phyloP scores from a whole-genome alignment of 2,797 vertebrate genomes.

The Botia almorhae region DNA sequence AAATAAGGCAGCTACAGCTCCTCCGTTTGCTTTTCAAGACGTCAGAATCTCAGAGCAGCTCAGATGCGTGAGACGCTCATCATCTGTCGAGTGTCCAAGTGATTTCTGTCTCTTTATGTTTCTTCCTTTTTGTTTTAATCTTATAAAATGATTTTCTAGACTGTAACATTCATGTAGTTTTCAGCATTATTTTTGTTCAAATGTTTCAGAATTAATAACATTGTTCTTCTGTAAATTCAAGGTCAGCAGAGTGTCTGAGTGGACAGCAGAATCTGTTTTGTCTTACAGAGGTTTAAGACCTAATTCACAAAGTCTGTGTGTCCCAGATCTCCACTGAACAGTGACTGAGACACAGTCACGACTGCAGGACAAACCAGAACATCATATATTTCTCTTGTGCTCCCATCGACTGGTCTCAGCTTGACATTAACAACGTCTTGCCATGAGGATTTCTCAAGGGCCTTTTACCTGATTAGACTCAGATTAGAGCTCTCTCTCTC shows the following conservation, averaged over 20 bases:
- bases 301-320: not conserved
- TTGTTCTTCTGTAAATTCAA: not conserved
- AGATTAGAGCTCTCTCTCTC: slow-evolving; percentile 40
- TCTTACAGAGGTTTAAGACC: not conserved
- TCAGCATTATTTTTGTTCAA: not conserved
- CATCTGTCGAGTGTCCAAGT: not conserved
- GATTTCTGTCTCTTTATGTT: too few relatives aligned
- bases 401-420: not conserved
- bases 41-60: slow-evolving; percentile 27
- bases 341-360: not conserved
- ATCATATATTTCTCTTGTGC: not conserved
- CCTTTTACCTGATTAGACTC: slow-evolving; percentile 58
- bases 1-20: slow-evolving; percentile 60
- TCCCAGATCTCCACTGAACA: not conserved
- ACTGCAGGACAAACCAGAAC: slow-evolving; percentile 3
- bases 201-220: too few relatives aligned
- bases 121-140: too few relatives aligned
- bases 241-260: not conserved
- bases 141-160: too few relatives aligned
- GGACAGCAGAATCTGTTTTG: not conserved
- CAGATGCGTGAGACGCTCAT: not conserved
- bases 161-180: not conserved
- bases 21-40: slow-evolving; percentile 40
- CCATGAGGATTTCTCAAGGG: slow-evolving; percentile 47
- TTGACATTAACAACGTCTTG: slow-evolving; percentile 26